Conservation (phyloP, 2,113 vertebrate species). For the Takifugu bimaculatus region DNA sequence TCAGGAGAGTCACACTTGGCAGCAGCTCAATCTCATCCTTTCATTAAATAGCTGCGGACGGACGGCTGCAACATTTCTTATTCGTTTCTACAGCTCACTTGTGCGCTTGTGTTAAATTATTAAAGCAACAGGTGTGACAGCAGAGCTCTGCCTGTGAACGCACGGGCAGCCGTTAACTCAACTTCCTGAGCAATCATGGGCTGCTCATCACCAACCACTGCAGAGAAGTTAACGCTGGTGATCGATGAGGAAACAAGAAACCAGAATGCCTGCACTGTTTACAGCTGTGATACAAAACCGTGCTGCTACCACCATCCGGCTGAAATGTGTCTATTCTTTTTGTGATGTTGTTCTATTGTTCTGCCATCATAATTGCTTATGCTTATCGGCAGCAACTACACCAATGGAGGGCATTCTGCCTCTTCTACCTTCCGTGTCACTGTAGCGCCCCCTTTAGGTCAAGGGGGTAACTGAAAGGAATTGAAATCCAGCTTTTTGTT, state of each 20-base stretch:
- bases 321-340: constrained; percentile 4
- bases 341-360: neutral
- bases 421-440: constrained; percentile 41
- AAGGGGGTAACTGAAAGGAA: constrained; percentile 49
- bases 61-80: no score
- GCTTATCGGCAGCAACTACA: constrained; percentile 19
- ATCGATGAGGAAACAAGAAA: constrained; percentile 33
- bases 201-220: neutral
- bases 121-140: no score
- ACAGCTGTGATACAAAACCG: constrained; percentile 22
- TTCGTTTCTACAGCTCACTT: no score
- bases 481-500: constrained; percentile 53
- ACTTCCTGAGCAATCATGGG: neutral
- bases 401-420: constrained; percentile 28
- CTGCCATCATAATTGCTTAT: constrained; percentile 10
- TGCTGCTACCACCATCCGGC: neutral
- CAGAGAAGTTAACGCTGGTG: neutral
- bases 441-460: constrained; percentile 25
- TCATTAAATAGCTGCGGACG: no score
- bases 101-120: no score
- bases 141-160: no score
- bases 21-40: constrained; percentile 1
- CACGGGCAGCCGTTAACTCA: no score
- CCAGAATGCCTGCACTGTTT: constrained; percentile 48
- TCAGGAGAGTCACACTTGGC: constrained; percentile 13